A percentile compares a stretch with the other conserved stretches of the same genome.
These are phyloP conservation scores for Hydraecia micacea DNA, from an alignment of 2,888 invertebrate species.

Conservation along the genomic window DNA sequence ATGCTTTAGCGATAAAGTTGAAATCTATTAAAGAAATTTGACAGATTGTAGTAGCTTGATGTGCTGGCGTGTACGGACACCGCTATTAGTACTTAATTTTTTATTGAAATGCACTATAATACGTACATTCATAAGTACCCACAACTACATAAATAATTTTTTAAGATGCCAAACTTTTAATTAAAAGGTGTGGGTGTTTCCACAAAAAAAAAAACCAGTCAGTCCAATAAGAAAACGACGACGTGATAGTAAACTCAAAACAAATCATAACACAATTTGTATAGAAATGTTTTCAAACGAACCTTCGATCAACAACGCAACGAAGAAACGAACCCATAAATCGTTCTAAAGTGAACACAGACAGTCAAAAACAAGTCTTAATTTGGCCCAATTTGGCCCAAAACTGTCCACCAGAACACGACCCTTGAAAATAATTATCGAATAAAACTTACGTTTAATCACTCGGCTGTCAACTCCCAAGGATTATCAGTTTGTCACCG, in stretches of 20 bases:
- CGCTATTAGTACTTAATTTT: background rate
- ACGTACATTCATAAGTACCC: background rate
- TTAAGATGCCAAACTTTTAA: background rate
- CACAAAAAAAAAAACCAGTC: background rate
- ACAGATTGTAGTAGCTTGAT: too few species aligned
- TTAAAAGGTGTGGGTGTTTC: background rate
- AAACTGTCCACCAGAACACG: background rate
- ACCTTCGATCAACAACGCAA: too few species aligned
- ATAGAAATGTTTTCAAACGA: background rate
- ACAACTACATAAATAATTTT: background rate
- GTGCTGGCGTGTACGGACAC: too few species aligned
- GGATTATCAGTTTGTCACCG: slow-evolving; percentile 53
- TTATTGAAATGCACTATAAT: background rate
- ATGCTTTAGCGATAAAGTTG: too few species aligned
- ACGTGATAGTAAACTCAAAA: background rate
- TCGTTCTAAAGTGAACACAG: slow-evolving; percentile 14
- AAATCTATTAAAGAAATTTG: too few species aligned
- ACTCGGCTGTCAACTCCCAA: slow-evolving; percentile 37
- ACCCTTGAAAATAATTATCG: slow-evolving; percentile 12
- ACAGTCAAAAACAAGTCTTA: slow-evolving; percentile 11
- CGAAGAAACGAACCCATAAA: slow-evolving; percentile 5
- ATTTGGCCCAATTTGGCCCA: background rate
- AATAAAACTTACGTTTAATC: slow-evolving; percentile 50
- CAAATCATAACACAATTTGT: background rate
- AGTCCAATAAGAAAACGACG: slow-evolving; percentile 1